Evolutionary conservation across 2,113 vertebrate species (phyloP), one percentile per base, ranked within the genome.

Genomic region (Trichechus manatus): DNA sequence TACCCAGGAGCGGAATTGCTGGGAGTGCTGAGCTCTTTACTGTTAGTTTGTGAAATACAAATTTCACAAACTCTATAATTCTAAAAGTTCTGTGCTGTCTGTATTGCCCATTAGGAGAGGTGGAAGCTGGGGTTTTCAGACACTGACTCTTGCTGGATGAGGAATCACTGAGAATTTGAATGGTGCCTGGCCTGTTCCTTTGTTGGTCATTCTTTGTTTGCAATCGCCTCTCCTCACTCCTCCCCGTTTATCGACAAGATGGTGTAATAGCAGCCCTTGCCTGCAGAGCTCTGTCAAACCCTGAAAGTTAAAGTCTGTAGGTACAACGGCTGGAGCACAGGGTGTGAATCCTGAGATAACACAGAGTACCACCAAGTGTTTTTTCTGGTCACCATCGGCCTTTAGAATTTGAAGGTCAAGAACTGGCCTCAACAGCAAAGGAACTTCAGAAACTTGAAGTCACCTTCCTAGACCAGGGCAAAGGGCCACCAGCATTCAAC

Each of bases 261-360:
- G 95, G 97, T 87, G 72, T 97, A 98, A 98, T 98, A 84, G 7
- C 95, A 98, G 97, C 98, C 96, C 97, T 98, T 96, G 97, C 97
- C 97, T 97, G 3, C 61, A 95, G 94, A 96, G 97, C 75, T 81
- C 97, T 98, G 98, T 98, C 98, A 97, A 98, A 97, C 47, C 94
- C 96, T 33, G 82, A 98, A 98, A 98, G 98, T 98, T 98, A 98
- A 98, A 98, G 97, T 98, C 98, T 98, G 22, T 53, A 98, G 99
- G 98, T 98, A 98, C 98, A 98, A 98, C 98, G 97, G 96, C 98
- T 97, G 97, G 98, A 94, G 82, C 33, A 80, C 96, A 98, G 98
- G 98, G 98, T 99, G 98, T 98, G 98, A 98, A 98, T 98, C 98
- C 98, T 98, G 98, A 98, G 98, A 98, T 98, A 98, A 99, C 98